Base-by-base conservation (phyloP, 2,888 invertebrate genomes). In the Caenorhabditis sp. region DNA sequence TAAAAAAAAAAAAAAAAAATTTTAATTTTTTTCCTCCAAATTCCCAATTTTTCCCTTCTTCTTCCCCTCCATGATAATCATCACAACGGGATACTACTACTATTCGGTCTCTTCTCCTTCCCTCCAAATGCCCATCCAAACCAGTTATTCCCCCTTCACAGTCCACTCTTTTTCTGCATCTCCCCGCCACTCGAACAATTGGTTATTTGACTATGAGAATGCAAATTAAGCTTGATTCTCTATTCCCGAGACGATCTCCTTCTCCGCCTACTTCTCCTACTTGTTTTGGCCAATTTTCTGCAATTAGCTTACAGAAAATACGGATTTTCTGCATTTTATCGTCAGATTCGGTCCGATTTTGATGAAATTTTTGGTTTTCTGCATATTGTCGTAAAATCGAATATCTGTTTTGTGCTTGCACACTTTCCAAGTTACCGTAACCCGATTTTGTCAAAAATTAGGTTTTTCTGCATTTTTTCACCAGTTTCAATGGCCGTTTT, bases 141-240 rank as follows among this genome's bases (percentile, higher is more conserved):
- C 47, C 47, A 47, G 47, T 47, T 47, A 20, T 32, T 13, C 26
- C 40, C 18, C 24, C 13, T 13, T 35, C 35, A n/a, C n/a, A n/a
- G n/a, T n/a, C n/a, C n/a, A n/a, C n/a, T 20, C 37, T 35, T 18
- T 58, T 20, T 35, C 15, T 35, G 2, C 58, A 58, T 15, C 22
- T 20, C n/a, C n/a, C n/a, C n/a, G n/a, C n/a, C n/a, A n/a, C n/a
- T n/a, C n/a, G n/a, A n/a, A n/a, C n/a, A n/a, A n/a, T n/a, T n/a
- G n/a, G 37, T 11, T 32, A 55, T n/a, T 18, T 47, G 58, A 6
- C 13, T 58, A 22, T 35, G 58, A 58, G 35, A 32, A 32, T 47
- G 28, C 26, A 47, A 62, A 44, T 28, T 62, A 47, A 62, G 61
- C 47, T 62, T 61, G 61, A 47, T 61, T 26, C n/a, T 26, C n/a